A percentile compares a stretch with the other conserved stretches of the same genome.
phyloP scores from a whole-genome alignment of 2,888 invertebrate genomes.

The Villa cingulata region DNA sequence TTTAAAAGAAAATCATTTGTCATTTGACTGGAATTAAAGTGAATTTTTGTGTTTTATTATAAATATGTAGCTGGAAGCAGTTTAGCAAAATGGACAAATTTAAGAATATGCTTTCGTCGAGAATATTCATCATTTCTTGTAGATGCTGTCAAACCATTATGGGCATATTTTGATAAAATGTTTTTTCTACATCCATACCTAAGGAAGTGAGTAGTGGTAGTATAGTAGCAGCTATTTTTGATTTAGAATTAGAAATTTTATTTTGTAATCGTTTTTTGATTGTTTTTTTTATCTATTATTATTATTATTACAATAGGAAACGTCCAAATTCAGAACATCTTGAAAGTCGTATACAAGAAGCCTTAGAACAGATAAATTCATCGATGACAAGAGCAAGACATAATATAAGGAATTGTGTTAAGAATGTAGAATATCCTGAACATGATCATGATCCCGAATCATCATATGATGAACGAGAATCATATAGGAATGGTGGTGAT shows the following conservation, averaged over 20 bases:
- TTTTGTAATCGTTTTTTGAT: too few species aligned
- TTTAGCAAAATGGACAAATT: constrained; percentile 32
- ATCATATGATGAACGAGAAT: not conserved
- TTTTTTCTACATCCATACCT: constrained; percentile 31
- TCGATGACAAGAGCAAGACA: constrained; percentile 21
- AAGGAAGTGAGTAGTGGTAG: constrained; percentile 53
- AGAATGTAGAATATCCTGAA: constrained; percentile 2
- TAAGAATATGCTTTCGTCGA: constrained; percentile 31
- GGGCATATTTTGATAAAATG: constrained; percentile 34
- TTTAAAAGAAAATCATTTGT: not conserved
- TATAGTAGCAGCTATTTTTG: constrained; percentile 83
- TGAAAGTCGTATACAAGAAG: constrained; percentile 31
- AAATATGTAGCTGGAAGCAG: constrained; percentile 29
- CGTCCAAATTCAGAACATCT: not conserved
- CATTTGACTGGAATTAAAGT: not conserved
- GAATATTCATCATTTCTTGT: constrained; percentile 30
- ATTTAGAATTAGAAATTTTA: constrained; percentile 36
- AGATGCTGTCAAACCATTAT: constrained; percentile 30
- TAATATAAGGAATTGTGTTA: constrained; percentile 7
- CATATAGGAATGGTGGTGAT: not conserved
- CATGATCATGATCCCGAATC: constrained; percentile 13
- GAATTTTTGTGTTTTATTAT: not conserved
- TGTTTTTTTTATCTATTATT: too few species aligned
- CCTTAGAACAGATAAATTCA: constrained; percentile 27
- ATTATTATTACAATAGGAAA: not conserved